Percentiles rank a stretch among this genome's conserved stretches.
Conservation (phyloP, 2,888 invertebrate species). For the Drosophila pseudotalamancana region DNA sequence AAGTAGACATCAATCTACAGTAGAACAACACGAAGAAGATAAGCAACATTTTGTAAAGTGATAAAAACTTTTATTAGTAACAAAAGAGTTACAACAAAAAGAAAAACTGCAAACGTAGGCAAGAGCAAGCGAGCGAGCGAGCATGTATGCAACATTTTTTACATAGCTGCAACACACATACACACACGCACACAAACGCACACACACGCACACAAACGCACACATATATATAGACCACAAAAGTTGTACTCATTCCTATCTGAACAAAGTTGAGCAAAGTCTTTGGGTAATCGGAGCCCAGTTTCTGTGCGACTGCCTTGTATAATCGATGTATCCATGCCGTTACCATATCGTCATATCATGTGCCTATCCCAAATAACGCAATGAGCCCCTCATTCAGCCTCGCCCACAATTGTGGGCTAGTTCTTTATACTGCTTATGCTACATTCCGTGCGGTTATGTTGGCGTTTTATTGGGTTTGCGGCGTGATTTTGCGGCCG, state of each 20-base stretch:
- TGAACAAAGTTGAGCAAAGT: conserved; percentile 12
- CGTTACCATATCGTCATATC: conserved; percentile 55
- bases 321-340: conserved; percentile 83
- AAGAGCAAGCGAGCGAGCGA: conserved; percentile 14
- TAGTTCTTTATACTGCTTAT: conserved; percentile 38
- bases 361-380: conserved; percentile 51
- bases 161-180: conserved; percentile 25
- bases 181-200: conserved; percentile 14
- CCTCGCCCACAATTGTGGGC: background rate
- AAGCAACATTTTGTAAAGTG: conserved; percentile 50
- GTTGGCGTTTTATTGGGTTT: conserved; percentile 69
- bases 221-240: background rate
- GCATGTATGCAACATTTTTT: conserved; percentile 58
- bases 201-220: conserved; percentile 2
- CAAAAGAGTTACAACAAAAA: conserved; percentile 7
- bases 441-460: conserved; percentile 42
- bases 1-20: conserved; percentile 18
- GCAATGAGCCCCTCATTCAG: conserved; percentile 1
- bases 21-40: background rate
- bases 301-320: conserved; percentile 57
- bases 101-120: conserved; percentile 11
- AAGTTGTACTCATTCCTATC: background rate
- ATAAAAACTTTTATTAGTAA: conserved; percentile 72
- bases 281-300: conserved; percentile 45
- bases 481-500: conserved; percentile 73